Percentiles rank a stretch among this genome's conserved stretches.
Conservation (phyloP, 2,113 vertebrate species). For the Herpailurus yagouaroundi region DNA sequence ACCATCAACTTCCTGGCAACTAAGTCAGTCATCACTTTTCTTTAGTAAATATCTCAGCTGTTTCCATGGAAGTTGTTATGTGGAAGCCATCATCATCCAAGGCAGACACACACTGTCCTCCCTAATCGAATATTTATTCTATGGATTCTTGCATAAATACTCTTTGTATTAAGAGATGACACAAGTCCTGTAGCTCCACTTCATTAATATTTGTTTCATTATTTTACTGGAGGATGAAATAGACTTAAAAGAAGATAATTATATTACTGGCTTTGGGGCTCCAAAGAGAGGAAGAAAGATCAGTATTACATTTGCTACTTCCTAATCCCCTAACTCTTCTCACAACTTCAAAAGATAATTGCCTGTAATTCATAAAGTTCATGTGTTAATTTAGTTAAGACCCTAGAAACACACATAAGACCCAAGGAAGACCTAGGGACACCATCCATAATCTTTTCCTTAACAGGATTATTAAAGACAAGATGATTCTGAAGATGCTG, state of each 20-base stretch:
- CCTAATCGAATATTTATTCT: not conserved
- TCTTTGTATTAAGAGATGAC: not conserved
- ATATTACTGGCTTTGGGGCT: conserved; percentile 57
- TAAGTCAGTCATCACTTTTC: not conserved
- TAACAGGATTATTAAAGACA: conserved; percentile 40
- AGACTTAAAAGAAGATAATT: conserved; percentile 64
- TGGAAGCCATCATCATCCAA: not conserved
- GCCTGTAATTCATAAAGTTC: conserved; percentile 69
- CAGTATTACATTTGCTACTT: not conserved
- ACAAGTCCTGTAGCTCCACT: not conserved
- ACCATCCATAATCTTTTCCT: not conserved
- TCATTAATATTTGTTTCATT: not conserved
- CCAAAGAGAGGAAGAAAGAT: not conserved
- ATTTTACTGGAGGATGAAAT: not conserved
- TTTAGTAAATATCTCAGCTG: not conserved
- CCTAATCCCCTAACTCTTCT: conserved; percentile 50
- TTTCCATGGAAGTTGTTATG: not conserved
- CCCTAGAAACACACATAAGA: conserved; percentile 54
- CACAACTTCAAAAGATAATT: conserved; percentile 61
- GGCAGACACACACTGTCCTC: not conserved
- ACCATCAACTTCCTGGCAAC: not conserved
- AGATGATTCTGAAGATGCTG: conserved; percentile 1
- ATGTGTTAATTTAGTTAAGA: conserved; percentile 75
- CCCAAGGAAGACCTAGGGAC: not conserved
- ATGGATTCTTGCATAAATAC: not conserved